Evolutionary conservation across 1,140 invertebrate genomes (phyloP).

Genomic region (Drosophila miranda): DNA sequence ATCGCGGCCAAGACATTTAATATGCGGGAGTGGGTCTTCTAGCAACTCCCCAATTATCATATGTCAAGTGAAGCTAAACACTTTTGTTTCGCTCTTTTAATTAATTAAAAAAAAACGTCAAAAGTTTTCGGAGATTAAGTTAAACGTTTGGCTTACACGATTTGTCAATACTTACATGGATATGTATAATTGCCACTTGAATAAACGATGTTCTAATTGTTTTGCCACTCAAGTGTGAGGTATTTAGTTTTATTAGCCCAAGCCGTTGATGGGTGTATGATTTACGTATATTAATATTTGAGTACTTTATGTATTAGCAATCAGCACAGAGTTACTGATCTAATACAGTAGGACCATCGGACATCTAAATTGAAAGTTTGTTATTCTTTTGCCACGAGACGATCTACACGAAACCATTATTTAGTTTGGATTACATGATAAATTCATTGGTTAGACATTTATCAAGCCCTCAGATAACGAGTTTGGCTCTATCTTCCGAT

Average conservation of each 20-base stretch:
- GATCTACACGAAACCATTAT: background rate
- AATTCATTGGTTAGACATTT: conserved; percentile 8
- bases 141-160: background rate
- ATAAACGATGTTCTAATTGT: conserved; percentile 43
- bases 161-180: background rate
- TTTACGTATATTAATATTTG: no score
- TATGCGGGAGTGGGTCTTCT: conserved; percentile 33
- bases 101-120: background rate
- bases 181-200: background rate
- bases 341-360: no score
- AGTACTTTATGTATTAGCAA: no score
- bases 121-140: no score
- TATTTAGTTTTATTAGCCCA: conserved; percentile 3
- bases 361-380: background rate
- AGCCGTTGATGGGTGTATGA: background rate
- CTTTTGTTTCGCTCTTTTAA: no score
- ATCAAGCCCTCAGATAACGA: background rate
- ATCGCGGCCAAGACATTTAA: conserved; percentile 34
- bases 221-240: conserved; percentile 6
- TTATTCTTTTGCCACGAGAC: conserved; percentile 7
- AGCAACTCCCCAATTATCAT: conserved; percentile 28
- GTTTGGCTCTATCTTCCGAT: background rate
- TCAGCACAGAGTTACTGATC: no score
- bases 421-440: conserved; percentile 10
- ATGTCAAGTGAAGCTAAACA: conserved; percentile 20